A percentile compares a stretch with the other conserved stretches of the same genome.
These are phyloP conservation scores for Lonchura striata DNA, from an alignment of 2,113 vertebrate genomes.

Conservation along the genomic window DNA sequence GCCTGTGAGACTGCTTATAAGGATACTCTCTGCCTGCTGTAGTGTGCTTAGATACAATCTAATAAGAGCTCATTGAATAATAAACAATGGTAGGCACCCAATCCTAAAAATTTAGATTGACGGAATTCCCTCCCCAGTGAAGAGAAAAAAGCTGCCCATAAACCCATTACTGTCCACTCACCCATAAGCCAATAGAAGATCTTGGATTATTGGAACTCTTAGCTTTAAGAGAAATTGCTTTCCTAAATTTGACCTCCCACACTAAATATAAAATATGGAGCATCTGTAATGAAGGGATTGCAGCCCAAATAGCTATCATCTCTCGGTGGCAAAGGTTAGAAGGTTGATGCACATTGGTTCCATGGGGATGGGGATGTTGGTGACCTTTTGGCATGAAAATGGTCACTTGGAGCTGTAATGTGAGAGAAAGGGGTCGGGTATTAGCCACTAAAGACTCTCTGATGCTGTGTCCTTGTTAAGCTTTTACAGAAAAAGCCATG, in stretches of 20 bases:
- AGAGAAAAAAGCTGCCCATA: constrained; percentile 70
- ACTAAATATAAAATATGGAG: constrained; percentile 93
- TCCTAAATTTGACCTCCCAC: constrained; percentile 84
- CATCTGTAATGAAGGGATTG: constrained; percentile 85
- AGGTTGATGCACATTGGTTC: constrained; percentile 73
- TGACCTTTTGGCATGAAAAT: constrained; percentile 81
- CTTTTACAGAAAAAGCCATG: constrained; percentile 58
- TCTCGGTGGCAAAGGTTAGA: constrained; percentile 74
- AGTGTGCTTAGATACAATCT: constrained; percentile 75
- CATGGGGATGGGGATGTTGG: constrained; percentile 63
- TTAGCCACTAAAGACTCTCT: constrained; percentile 73
- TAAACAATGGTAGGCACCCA: constrained; percentile 71
- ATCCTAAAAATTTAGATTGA: constrained; percentile 77
- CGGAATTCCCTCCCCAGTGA: constrained; percentile 65
- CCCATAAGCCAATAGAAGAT: constrained; percentile 74
- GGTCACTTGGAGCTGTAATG: constrained; percentile 79
- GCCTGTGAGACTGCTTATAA: constrained; percentile 58
- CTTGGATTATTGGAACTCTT: constrained; percentile 74
- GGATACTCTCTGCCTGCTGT: constrained; percentile 57
- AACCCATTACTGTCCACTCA: constrained; percentile 76
- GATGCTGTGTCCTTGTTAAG: constrained; percentile 69
- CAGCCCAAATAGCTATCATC: constrained; percentile 80
- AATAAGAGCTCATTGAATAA: constrained; percentile 79
- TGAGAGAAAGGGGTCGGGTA: constrained; percentile 70
- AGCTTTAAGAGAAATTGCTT: constrained; percentile 88